phyloP scores from a whole-genome alignment of 2,797 vertebrate genomes.

The Lithobates pipiens region DNA sequence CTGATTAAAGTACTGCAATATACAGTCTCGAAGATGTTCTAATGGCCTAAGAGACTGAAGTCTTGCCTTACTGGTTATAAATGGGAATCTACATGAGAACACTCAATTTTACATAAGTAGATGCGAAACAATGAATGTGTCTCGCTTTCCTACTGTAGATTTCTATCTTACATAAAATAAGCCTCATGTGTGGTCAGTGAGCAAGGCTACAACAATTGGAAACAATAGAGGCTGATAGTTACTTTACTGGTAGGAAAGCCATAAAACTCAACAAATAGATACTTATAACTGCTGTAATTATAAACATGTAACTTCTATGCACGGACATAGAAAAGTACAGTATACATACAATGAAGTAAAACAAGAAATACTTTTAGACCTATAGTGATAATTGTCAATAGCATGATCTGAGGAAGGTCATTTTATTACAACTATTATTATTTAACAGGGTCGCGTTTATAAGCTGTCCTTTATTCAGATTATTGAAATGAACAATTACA shows the following conservation, averaged over 20 bases:
- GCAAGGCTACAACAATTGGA: not conserved
- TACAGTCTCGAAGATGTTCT: slow-evolving; percentile 16
- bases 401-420: too few relatives aligned
- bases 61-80: slow-evolving; percentile 23
- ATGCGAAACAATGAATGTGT: not conserved
- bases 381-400: too few relatives aligned
- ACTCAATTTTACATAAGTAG: slow-evolving; percentile 17
- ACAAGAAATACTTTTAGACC: too few relatives aligned
- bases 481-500: too few relatives aligned
- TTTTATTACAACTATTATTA: too few relatives aligned
- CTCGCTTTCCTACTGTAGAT: not conserved
- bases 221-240: not conserved
- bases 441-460: too few relatives aligned
- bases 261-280: not conserved
- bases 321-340: too few relatives aligned
- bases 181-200: not conserved
- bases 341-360: too few relatives aligned
- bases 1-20: slow-evolving; percentile 28
- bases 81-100: slow-evolving; percentile 6
- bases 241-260: not conserved
- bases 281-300: too few relatives aligned
- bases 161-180: not conserved
- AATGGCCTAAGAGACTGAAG: slow-evolving; percentile 18
- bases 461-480: too few relatives aligned
- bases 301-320: too few relatives aligned